phyloP scores from a whole-genome alignment of 2,888 invertebrate species.

The Zele albiditarsus region DNA sequence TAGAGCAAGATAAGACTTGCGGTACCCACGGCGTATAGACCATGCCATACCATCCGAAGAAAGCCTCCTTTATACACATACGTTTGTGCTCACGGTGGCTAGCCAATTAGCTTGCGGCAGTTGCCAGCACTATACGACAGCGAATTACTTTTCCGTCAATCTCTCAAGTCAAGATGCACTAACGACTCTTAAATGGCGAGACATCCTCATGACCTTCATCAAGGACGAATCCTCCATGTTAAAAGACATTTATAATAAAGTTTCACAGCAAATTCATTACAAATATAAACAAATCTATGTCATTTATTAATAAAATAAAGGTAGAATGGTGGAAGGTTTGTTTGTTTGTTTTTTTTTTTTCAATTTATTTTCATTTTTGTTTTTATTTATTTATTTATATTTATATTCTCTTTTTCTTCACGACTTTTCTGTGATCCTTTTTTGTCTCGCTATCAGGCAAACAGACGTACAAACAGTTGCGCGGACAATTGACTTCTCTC shows the following conservation, averaged over 20 bases:
- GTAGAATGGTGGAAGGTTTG: background rate
- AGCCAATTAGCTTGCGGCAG: conserved; percentile 43
- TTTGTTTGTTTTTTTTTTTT: too few relatives aligned
- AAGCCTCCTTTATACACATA: conserved; percentile 20
- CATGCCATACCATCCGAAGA: conserved; percentile 16
- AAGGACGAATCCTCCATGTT: background rate
- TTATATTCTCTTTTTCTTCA: background rate
- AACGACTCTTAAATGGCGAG: background rate
- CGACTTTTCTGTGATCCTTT: background rate
- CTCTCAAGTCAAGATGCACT: conserved; percentile 8
- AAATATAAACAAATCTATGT: too few relatives aligned
- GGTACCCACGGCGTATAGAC: conserved; percentile 14
- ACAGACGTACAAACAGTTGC: background rate
- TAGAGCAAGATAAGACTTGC: conserved; percentile 42
- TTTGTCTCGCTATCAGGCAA: background rate
- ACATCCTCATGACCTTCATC: conserved; percentile 10
- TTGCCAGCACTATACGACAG: conserved; percentile 23
- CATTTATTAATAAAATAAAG: background rate
- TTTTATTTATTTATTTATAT: too few relatives aligned
- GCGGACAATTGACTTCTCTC: background rate
- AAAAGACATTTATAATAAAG: background rate
- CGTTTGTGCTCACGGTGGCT: background rate
- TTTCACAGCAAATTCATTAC: background rate
- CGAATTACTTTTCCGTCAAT: conserved; percentile 39
- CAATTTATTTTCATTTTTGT: background rate